Evolutionary conservation across 2,888 invertebrate species (phyloP).

Genomic region (Phorcus lineatus): DNA sequence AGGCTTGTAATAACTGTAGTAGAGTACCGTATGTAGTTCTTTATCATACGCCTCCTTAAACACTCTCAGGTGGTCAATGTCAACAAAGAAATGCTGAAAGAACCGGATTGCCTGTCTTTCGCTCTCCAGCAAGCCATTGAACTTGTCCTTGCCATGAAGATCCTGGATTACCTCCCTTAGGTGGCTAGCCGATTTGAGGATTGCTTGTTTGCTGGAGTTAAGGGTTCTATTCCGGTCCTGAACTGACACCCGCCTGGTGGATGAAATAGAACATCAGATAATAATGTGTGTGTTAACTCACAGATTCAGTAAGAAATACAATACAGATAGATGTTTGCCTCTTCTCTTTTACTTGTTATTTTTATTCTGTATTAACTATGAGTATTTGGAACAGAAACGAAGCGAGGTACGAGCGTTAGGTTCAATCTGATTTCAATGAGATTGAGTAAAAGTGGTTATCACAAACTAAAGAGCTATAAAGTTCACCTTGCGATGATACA

Average conservation of each 20-base stretch:
- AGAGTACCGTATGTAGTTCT: constrained; percentile 59
- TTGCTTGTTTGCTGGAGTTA: constrained; percentile 32
- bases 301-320: too few relatives aligned
- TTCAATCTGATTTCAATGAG: too few relatives aligned
- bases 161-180: constrained; percentile 40
- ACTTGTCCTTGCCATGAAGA: constrained; percentile 37
- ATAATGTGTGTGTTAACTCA: background rate
- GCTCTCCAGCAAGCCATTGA: constrained; percentile 39
- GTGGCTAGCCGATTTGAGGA: constrained; percentile 48
- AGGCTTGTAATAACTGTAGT: constrained; percentile 57
- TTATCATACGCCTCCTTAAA: constrained; percentile 67
- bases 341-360: too few relatives aligned
- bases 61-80: constrained; percentile 57
- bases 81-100: constrained; percentile 62
- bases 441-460: too few relatives aligned
- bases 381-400: too few relatives aligned
- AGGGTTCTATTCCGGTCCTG: background rate
- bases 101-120: constrained; percentile 50
- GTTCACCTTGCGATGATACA: constrained; percentile 34
- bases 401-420: too few relatives aligned
- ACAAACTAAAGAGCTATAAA: too few relatives aligned
- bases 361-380: too few relatives aligned
- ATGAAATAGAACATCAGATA: background rate
- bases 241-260: background rate
- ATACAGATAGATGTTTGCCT: too few relatives aligned